phyloP scores from a whole-genome alignment of 2,113 vertebrate genomes.

The Hiodon tergisus region DNA sequence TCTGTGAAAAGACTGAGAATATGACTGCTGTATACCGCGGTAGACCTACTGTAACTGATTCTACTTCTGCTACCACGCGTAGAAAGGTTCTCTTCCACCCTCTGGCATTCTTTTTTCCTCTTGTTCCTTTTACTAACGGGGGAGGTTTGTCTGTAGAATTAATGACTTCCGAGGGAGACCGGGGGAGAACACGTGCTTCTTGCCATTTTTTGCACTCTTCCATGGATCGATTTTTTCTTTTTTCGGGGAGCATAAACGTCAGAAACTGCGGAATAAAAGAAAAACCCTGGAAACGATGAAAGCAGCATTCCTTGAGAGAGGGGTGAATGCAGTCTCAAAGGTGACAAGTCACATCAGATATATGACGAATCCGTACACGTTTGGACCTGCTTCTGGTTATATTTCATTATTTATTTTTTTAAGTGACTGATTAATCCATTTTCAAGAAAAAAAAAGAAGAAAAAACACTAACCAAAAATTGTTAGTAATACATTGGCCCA shows the following conservation, averaged over 20 bases:
- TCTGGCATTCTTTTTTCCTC: constrained; percentile 53
- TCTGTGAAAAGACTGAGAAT: constrained; percentile 76
- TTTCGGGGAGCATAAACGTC: constrained; percentile 35
- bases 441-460: constrained; percentile 38
- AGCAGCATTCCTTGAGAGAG: constrained; percentile 37
- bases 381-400: constrained; percentile 52
- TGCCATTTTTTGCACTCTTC: constrained; percentile 76
- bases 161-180: constrained; percentile 46
- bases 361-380: constrained; percentile 50
- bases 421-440: constrained; percentile 46
- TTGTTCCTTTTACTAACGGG: constrained; percentile 57
- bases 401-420: constrained; percentile 47
- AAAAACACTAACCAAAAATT: constrained; percentile 37
- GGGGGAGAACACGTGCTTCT: constrained; percentile 61
- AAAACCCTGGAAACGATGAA: constrained; percentile 22
- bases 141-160: constrained; percentile 52
- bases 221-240: constrained; percentile 61
- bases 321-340: constrained; percentile 27
- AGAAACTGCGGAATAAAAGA: constrained; percentile 34
- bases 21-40: constrained; percentile 44
- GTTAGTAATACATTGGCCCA: constrained; percentile 37
- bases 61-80: constrained; percentile 54
- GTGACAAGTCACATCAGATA: constrained; percentile 45
- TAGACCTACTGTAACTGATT: constrained; percentile 47
- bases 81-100: constrained; percentile 53